Percentiles rank a stretch among this genome's conserved stretches.
phyloP scores from a whole-genome alignment of 2,113 vertebrate species.

The Nipponia nippon region DNA sequence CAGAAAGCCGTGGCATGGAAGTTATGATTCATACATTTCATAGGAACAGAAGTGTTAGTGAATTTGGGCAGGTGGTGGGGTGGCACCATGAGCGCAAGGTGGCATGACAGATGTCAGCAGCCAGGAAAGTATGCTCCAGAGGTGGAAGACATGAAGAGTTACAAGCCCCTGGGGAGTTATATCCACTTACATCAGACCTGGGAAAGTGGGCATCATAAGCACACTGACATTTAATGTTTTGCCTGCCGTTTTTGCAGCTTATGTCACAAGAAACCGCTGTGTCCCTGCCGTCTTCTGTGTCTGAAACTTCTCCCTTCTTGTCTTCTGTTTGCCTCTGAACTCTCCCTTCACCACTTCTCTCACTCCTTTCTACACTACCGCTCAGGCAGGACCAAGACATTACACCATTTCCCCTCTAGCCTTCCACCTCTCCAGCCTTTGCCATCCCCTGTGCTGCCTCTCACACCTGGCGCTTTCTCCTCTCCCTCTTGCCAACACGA shows the following conservation, averaged over 20 bases:
- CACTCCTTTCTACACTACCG: background rate
- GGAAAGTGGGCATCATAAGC: background rate
- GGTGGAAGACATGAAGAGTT: conserved; percentile 3
- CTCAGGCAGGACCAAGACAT: background rate
- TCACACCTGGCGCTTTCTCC: background rate
- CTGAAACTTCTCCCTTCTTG: background rate
- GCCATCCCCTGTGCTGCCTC: background rate
- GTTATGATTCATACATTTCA: conserved; percentile 47
- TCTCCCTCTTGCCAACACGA: background rate
- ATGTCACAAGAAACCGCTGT: background rate
- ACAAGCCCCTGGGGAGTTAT: background rate
- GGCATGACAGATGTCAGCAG: conserved; percentile 54
- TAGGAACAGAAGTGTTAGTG: conserved; percentile 34
- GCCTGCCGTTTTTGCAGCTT: conserved; percentile 22
- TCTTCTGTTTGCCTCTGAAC: background rate
- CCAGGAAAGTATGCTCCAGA: conserved; percentile 6
- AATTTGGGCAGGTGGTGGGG: conserved; percentile 43
- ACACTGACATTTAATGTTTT: background rate
- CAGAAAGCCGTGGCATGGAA: background rate
- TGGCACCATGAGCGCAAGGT: background rate
- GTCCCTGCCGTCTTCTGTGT: background rate
- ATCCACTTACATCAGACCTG: conserved; percentile 31
- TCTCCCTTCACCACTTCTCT: background rate
- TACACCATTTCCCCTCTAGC: background rate
- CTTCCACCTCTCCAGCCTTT: background rate